Evolutionary conservation across 1,140 invertebrate genomes (phyloP), one percentile per base, ranked within the genome.

Genomic region (Heliothis virescens): DNA sequence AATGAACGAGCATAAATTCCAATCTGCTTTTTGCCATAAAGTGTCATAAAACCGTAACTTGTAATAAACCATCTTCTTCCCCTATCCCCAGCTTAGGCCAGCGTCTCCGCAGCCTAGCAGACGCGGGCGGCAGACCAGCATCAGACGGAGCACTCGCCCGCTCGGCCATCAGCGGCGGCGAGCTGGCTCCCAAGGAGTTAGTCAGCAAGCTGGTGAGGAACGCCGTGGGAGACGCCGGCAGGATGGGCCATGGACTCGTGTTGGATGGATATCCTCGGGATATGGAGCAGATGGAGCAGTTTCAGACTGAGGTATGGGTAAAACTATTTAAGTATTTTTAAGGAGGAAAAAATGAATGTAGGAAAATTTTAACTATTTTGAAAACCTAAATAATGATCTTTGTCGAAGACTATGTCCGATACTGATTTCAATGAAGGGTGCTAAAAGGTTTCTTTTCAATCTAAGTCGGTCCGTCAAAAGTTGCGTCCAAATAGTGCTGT

Each of bases 231-330:
- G 91, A 92, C 1, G 93, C 92, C 2, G 85, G 87, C 0, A 78
- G 90, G 0, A 89, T 67, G 18, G 91, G 91, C 0, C 81, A 87
- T 5, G 98, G 98, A 13, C 96, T 99, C 77, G 95, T 99, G 67
- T 96, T 99, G 47, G 98, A 99, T 90, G 98, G 98, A 1, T 99
- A 97, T 94, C 98, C 98, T 0, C 95, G 98, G 67, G 98, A 99
- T 86, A 94, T 98, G 82, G 96, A 96, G 65, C 98, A 99, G 95
- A 97, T 98, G 79, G 96, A 96, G 57, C 96, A 97, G 84, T 99
- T 99, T 92, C 97, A 99, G 92, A 96, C 95, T 57, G 97, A 98
- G 96, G 98, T 98, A 57, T 85, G 87, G 71, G 1, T 16, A n/a
- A 0, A 41, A 13, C 13, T 15, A 15, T 34, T 34, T 34, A n/a